phyloP scores from a whole-genome alignment of 2,888 invertebrate genomes.

The Philonicus albiceps region DNA sequence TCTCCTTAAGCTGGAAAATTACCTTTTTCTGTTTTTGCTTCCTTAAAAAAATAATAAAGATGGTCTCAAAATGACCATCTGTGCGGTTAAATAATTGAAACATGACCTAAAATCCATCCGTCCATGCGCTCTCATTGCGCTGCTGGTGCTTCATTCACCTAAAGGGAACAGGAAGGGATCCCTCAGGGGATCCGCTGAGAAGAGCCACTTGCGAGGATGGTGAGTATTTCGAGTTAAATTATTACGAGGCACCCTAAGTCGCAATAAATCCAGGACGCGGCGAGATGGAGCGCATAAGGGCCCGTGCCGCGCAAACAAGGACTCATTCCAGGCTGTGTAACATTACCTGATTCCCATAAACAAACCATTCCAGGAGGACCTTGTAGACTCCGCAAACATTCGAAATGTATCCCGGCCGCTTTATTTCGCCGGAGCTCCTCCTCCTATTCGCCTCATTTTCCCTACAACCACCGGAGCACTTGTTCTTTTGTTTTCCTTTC shows the following conservation, averaged over 20 bases:
- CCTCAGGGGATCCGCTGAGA: background rate
- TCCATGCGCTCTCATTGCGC: background rate
- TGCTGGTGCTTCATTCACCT: background rate
- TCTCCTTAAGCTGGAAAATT: background rate
- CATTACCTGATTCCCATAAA: constrained; percentile 30
- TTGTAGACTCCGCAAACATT: constrained; percentile 4
- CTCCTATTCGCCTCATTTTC: background rate
- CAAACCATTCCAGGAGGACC: constrained; percentile 20
- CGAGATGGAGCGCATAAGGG: background rate
- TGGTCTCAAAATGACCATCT: constrained; percentile 10
- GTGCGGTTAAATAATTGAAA: constrained; percentile 28
- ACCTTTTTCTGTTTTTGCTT: background rate
- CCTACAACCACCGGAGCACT: background rate
- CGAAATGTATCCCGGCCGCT: background rate
- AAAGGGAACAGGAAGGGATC: background rate
- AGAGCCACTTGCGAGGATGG: background rate
- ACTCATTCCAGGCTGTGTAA: background rate
- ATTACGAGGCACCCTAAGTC: constrained; percentile 5
- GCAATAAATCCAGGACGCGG: constrained; percentile 14
- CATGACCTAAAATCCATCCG: constrained; percentile 7
- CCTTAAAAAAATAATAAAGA: background rate
- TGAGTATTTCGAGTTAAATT: constrained; percentile 9
- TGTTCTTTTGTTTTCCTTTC: background rate
- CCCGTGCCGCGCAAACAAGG: constrained; percentile 1
- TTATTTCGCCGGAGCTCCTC: background rate